Conservation (phyloP, 2,113 vertebrate species). For the Corydoras maculifer region DNA sequence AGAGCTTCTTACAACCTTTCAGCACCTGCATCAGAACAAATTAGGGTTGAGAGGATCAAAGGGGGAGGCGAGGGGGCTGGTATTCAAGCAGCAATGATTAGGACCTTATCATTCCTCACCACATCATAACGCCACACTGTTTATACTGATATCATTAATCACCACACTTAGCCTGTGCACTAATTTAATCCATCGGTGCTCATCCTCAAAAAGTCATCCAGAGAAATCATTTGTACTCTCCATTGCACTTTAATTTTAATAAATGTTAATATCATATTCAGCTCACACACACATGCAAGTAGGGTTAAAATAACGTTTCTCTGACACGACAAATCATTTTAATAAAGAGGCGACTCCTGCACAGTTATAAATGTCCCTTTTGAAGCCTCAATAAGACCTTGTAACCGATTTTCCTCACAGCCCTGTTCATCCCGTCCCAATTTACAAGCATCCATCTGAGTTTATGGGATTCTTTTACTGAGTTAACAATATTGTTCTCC, state of each 20-base stretch:
- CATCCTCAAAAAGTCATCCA: constrained; percentile 18
- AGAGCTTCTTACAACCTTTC: constrained; percentile 88
- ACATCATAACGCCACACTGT: constrained; percentile 20
- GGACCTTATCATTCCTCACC: constrained; percentile 13
- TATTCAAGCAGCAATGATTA: constrained; percentile 2
- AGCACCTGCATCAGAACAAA: constrained; percentile 67
- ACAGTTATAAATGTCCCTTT: too few relatives aligned
- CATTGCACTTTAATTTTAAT: constrained; percentile 23
- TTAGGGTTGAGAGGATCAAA: not conserved
- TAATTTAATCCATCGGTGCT: constrained; percentile 26
- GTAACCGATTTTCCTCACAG: too few relatives aligned
- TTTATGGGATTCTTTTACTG: not conserved
- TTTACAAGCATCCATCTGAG: too few relatives aligned
- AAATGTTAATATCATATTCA: constrained; percentile 19
- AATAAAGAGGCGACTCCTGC: too few relatives aligned
- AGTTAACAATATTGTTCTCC: not conserved
- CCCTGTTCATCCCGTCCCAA: too few relatives aligned
- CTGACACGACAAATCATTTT: not conserved
- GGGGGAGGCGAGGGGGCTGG: not conserved
- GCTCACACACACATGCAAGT: not conserved
- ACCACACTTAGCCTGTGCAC: constrained; percentile 13
- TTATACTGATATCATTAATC: constrained; percentile 28
- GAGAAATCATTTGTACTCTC: constrained; percentile 23
- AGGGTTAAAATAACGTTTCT: not conserved
- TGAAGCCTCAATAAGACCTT: too few relatives aligned